Evolutionary conservation across 2,797 vertebrate genomes (phyloP).

Genomic region (Melopsittacus undulatus): DNA sequence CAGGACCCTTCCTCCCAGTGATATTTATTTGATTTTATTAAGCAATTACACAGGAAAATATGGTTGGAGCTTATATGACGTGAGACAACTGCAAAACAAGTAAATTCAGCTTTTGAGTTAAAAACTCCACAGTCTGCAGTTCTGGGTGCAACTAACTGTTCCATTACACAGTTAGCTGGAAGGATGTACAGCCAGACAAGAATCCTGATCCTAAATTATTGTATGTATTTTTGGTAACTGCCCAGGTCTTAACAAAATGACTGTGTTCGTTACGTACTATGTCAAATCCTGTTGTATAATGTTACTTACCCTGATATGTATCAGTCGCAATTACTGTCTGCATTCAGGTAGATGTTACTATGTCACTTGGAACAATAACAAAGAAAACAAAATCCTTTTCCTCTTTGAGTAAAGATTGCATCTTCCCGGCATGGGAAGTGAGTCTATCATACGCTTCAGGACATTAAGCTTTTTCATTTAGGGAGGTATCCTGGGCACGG

Average conservation of each 20-base stretch:
- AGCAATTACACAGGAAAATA: slow-evolving; percentile 29
- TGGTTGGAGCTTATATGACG: not conserved
- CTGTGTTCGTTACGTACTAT: not conserved
- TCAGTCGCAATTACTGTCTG: slow-evolving; percentile 56
- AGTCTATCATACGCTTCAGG: slow-evolving; percentile 5
- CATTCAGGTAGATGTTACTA: slow-evolving; percentile 29
- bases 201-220: not conserved
- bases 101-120: not conserved
- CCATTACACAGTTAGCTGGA: slow-evolving; percentile 2
- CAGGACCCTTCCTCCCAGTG: not conserved
- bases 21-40: slow-evolving; percentile 4
- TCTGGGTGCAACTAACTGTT: slow-evolving; percentile 21
- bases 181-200: not conserved
- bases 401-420: slow-evolving; percentile 35
- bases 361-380: slow-evolving; percentile 64
- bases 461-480: slow-evolving; percentile 20
- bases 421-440: slow-evolving; percentile 28
- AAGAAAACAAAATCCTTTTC: slow-evolving; percentile 58
- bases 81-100: not conserved
- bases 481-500: not conserved
- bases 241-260: slow-evolving; percentile 7
- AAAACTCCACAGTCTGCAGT: not conserved
- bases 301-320: slow-evolving; percentile 17
- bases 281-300: slow-evolving; percentile 41
- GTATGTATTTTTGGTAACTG: slow-evolving; percentile 27